These are phyloP conservation scores for Sthenelais limicola DNA, from an alignment of 2,888 invertebrate species.

Conservation along the genomic window DNA sequence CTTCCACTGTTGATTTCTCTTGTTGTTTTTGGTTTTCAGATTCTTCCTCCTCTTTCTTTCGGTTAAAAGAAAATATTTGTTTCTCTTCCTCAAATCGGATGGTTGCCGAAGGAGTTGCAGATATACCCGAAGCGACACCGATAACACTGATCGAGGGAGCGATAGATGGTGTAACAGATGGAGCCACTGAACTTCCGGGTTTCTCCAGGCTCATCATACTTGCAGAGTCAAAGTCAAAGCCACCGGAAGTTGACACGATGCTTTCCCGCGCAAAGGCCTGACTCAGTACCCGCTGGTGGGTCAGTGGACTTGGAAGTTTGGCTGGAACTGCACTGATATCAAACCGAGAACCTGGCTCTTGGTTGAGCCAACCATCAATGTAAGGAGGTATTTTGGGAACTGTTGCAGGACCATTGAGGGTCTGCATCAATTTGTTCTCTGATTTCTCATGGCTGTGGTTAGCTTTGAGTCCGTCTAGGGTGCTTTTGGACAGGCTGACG, in stretches of 20 bases:
- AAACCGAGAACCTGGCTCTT: conserved; percentile 28
- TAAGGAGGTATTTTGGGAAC: conserved; percentile 15
- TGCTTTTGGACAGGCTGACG: conserved; percentile 41
- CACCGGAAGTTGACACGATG: neutral
- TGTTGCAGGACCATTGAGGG: conserved; percentile 22
- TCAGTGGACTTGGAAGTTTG: conserved; percentile 18
- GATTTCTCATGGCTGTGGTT: conserved; percentile 22
- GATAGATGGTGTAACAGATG: conserved; percentile 7
- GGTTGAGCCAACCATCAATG: conserved; percentile 36
- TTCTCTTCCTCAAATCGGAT: no score
- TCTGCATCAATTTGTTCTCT: conserved; percentile 42
- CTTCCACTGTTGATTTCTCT: neutral
- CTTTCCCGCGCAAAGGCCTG: conserved; percentile 19
- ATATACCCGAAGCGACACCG: neutral
- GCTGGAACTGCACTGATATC: conserved; percentile 20
- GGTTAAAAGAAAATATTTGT: no score
- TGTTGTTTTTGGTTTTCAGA: neutral
- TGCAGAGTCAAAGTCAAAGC: conserved; percentile 13
- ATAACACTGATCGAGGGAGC: no score
- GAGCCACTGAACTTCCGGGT: conserved; percentile 25
- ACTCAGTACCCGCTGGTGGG: neutral
- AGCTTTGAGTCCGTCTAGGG: conserved; percentile 45
- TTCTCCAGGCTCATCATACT: conserved; percentile 27
- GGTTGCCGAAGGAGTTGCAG: neutral
- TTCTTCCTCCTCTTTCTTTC: conserved; percentile 1